Percentiles rank a stretch among this genome's conserved stretches.
phyloP scores from a whole-genome alignment of 2,888 invertebrate species.

The Chromoteleia sp. region DNA sequence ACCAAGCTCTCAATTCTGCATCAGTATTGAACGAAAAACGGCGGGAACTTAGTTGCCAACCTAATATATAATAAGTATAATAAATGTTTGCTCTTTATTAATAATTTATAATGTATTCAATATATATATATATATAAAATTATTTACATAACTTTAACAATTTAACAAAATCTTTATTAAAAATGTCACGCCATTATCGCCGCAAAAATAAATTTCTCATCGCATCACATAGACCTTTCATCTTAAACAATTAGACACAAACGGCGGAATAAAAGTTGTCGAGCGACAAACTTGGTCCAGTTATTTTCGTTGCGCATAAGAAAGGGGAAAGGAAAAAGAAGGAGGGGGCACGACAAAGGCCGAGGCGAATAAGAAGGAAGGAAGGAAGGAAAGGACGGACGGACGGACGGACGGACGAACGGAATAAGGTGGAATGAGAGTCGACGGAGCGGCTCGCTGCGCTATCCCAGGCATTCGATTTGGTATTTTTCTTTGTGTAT shows the following conservation, averaged over 20 bases:
- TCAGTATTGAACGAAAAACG: no score
- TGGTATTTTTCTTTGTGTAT: slow-evolving; percentile 85
- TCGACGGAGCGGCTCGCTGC: slow-evolving; percentile 73
- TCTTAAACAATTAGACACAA: background rate
- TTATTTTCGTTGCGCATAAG: slow-evolving; percentile 53
- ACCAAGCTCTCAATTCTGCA: no score
- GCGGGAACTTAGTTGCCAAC: no score
- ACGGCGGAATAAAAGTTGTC: slow-evolving; percentile 2
- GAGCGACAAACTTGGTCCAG: slow-evolving; percentile 49
- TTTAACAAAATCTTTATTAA: no score
- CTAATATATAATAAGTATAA: no score
- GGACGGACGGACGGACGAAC: slow-evolving; percentile 69
- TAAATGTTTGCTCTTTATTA: no score
- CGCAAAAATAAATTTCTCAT: no score
- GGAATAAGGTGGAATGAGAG: slow-evolving; percentile 68
- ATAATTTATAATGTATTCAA: no score
- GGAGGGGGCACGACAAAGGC: slow-evolving; percentile 50
- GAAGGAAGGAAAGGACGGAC: slow-evolving; percentile 68
- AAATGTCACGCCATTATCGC: no score
- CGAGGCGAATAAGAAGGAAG: slow-evolving; percentile 59
- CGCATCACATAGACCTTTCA: no score
- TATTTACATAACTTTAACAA: no score
- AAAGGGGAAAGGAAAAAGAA: slow-evolving; percentile 36
- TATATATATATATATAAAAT: no score
- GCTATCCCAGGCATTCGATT: slow-evolving; percentile 84